These are phyloP conservation scores for Nephrocerus scutellatus DNA, from an alignment of 2,888 invertebrate species.

Conservation along the genomic window DNA sequence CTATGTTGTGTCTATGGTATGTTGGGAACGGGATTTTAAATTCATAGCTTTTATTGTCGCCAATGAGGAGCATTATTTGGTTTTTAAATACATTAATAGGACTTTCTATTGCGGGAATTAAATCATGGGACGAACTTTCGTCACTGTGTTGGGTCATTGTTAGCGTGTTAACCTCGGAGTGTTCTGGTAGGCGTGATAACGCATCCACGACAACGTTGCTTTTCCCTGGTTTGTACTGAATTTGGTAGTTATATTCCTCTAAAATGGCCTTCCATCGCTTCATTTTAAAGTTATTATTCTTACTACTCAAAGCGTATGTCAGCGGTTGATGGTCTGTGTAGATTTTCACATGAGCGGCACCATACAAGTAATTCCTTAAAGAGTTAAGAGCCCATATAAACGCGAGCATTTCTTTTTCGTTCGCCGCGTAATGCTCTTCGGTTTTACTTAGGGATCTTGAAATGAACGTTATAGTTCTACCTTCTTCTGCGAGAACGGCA, in stretches of 20 bases:
- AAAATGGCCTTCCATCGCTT: constrained; percentile 12
- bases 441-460: constrained; percentile 11
- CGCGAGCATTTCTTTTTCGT: too few species aligned
- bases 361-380: constrained; percentile 13
- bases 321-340: constrained; percentile 17
- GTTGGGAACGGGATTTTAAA: constrained; percentile 1
- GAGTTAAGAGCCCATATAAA: too few species aligned
- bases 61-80: constrained; percentile 10
- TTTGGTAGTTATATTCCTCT: constrained; percentile 13
- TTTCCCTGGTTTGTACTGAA: constrained; percentile 10
- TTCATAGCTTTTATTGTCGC: not conserved
- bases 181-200: constrained; percentile 6
- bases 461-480: constrained; percentile 8
- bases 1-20: constrained; percentile 12
- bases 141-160: constrained; percentile 12
- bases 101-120: constrained; percentile 12
- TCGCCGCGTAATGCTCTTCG: constrained; percentile 1
- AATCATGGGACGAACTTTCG: constrained; percentile 14
- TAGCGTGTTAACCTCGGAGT: constrained; percentile 7
- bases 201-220: constrained; percentile 14
- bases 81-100: constrained; percentile 17
- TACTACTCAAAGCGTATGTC: constrained; percentile 8
- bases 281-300: constrained; percentile 10
- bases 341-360: constrained; percentile 10
- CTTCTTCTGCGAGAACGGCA: constrained; percentile 6